Base-by-base conservation (phyloP, 2,888 invertebrate species). In the Linnaemya vulpina region DNA sequence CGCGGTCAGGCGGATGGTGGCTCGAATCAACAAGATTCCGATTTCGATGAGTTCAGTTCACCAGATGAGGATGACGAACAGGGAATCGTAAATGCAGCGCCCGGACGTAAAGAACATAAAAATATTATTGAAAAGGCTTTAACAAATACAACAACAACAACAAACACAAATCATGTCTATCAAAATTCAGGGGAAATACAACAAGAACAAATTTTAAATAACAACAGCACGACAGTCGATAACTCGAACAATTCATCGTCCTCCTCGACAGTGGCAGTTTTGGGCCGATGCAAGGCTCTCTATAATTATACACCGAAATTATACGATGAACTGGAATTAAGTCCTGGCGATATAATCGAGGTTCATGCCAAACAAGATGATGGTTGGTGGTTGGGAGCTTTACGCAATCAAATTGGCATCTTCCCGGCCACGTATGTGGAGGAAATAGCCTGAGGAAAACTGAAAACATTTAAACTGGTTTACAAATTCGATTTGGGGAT, bases 351-450 rank as follows among this genome's bases (percentile, higher is more conserved):
- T 91, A 93, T 97, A 65, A 96, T 98, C 88, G 96, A 95, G 88
- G 96, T 98, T 49, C 97, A 97, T 91, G 96, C 96, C 89, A 98
- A 98, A 90, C 97, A 97, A 91, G 96, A 96, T 43, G 97, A 98
- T 90, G 98, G 97, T 49, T 98, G 98, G 98, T 98, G 98, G 98
- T 94, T 97, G 80, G 98, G 98, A 3, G 97, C 98, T 89, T 94
- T 97, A 79, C 95, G 90, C 70, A 89, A 98, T 58, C 94, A 94
- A 86, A 95, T 96, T 85, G 98, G 98, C 35, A 97, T 98, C 88
- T 98, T 98, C 90, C 98, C 98, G 0, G 98, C 98, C 0, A 98
- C 98, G 0, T 98, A 98, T 90, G 98, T 98, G 10, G 96, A 98
- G 93, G 96, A 97, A 92, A 94, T 96, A 86, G 92, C 89, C 85